A percentile compares a stretch with the other conserved stretches of the same genome.
phyloP scores from a whole-genome alignment of 2,113 vertebrate species.

The Saccopteryx bilineata region DNA sequence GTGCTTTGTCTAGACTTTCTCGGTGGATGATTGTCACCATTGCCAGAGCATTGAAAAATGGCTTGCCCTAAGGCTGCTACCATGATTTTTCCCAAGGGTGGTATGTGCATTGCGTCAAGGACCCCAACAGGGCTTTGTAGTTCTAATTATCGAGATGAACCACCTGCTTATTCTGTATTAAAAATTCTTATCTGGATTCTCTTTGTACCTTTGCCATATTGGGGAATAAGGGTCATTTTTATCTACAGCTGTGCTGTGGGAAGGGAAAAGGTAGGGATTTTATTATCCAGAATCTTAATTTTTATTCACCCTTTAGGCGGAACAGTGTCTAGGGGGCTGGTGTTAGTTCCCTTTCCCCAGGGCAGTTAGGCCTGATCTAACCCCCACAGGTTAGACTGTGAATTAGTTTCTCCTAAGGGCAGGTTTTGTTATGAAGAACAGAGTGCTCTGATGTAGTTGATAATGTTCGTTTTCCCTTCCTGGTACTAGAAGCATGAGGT shows the following conservation, averaged over 20 bases:
- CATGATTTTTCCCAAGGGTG: fast-evolving
- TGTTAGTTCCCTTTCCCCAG: background rate
- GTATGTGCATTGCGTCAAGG: background rate
- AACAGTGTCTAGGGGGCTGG: background rate
- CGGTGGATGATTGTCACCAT: background rate
- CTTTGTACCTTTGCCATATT: background rate
- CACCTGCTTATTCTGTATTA: background rate
- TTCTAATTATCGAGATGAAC: background rate
- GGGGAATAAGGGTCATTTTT: background rate
- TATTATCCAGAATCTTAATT: background rate
- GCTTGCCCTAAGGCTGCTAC: background rate
- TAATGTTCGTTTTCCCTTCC: background rate
- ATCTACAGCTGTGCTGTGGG: background rate
- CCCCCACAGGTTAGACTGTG: background rate
- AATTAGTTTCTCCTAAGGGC: background rate
- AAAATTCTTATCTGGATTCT: background rate
- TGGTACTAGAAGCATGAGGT: background rate
- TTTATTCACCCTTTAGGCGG: background rate
- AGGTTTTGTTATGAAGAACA: background rate
- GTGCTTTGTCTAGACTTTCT: background rate
- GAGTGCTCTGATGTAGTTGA: background rate
- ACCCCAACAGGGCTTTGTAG: background rate
- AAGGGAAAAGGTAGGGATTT: background rate
- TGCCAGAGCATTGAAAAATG: background rate
- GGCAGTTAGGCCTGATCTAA: background rate